Evolutionary conservation across 2,113 vertebrate genomes (phyloP).

Genomic region (Muntiacus muntjak): DNA sequence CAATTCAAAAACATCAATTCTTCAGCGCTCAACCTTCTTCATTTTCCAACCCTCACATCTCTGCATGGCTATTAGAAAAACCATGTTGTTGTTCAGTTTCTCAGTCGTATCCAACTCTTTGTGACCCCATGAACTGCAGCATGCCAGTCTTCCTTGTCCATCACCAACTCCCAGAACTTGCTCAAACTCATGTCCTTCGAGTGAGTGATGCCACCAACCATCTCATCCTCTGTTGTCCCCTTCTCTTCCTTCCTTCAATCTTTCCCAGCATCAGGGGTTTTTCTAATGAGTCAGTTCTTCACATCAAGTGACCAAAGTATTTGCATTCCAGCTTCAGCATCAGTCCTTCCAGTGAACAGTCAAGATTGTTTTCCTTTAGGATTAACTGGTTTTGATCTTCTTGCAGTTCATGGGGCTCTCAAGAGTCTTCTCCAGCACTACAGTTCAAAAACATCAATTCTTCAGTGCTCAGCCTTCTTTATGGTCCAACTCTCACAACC

Average conservation of each 20-base stretch:
- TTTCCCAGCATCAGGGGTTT: neutral
- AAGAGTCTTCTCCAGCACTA: neutral
- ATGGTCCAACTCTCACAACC: neutral
- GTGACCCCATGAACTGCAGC: neutral
- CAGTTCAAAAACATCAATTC: neutral
- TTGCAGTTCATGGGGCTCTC: neutral
- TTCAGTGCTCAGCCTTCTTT: neutral
- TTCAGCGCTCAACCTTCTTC: neutral
- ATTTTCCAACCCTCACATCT: neutral
- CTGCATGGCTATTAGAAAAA: neutral
- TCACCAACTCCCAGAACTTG: neutral
- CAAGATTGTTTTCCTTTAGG: neutral
- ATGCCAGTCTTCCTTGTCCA: neutral
- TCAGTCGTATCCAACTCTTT: neutral
- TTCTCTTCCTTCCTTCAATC: neutral
- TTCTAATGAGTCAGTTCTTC: neutral
- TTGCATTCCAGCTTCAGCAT: neutral
- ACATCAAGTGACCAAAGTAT: neutral
- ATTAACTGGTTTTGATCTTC: neutral
- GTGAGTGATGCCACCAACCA: neutral
- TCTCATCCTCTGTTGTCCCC: neutral
- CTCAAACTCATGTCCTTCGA: neutral
- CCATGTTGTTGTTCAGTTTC: neutral
- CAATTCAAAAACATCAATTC: neutral
- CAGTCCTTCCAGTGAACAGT: neutral